These are phyloP conservation scores for Leptopilina clavipes DNA, from an alignment of 1,140 invertebrate genomes.

Conservation along the genomic window DNA sequence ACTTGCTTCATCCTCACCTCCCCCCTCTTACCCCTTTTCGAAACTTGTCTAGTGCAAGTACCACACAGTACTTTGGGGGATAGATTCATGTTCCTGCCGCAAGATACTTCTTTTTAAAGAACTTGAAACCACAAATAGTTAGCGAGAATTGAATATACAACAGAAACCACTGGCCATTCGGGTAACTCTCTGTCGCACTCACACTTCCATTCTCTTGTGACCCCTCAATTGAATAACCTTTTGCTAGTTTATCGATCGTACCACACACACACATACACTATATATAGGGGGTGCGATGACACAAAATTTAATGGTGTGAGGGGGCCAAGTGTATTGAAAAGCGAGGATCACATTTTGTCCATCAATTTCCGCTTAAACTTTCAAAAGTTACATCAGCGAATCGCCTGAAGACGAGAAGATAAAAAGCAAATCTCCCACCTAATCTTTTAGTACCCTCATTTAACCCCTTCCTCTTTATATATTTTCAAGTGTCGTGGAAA, in stretches of 20 bases:
- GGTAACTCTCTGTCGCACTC: background rate
- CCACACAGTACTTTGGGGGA: background rate
- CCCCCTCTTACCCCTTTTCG: too few relatives aligned
- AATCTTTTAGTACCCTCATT: slow-evolving; percentile 31
- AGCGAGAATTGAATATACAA: slow-evolving; percentile 31
- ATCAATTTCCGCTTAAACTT: slow-evolving; percentile 32
- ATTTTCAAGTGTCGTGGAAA: slow-evolving; percentile 2
- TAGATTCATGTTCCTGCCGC: background rate
- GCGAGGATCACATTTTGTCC: slow-evolving; percentile 27
- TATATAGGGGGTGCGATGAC: too few relatives aligned
- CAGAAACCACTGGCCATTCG: slow-evolving; percentile 16
- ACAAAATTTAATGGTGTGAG: slow-evolving; percentile 33
- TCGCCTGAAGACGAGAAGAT: slow-evolving; percentile 27
- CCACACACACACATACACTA: background rate
- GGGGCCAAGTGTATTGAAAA: slow-evolving; percentile 18
- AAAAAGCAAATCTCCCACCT: slow-evolving; percentile 24
- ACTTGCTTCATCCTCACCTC: background rate
- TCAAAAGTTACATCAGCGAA: slow-evolving; percentile 27
- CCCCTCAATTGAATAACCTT: slow-evolving; percentile 28
- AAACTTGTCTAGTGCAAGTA: slow-evolving; percentile 3
- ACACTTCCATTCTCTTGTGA: slow-evolving; percentile 18
- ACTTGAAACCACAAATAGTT: slow-evolving; percentile 32
- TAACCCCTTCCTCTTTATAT: background rate
- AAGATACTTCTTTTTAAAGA: background rate
- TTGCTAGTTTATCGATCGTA: slow-evolving; percentile 23